Conservation (phyloP, 2,113 vertebrate species). For the Origma solitaria region DNA sequence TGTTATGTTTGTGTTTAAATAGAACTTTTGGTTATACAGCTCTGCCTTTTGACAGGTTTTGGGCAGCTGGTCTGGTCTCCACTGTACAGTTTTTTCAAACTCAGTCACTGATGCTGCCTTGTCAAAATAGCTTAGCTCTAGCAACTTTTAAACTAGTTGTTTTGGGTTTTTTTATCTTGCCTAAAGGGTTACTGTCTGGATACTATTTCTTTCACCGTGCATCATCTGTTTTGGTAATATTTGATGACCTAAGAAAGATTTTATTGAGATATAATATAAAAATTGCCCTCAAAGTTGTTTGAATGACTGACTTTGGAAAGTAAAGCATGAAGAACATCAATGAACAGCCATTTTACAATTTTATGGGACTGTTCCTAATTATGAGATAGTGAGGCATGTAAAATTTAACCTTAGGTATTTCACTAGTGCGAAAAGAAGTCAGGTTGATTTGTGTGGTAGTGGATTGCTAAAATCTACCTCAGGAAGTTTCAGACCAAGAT, state of each 20-base stretch:
- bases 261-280: not conserved
- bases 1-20: not conserved
- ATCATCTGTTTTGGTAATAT: not conserved
- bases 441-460: not conserved
- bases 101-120: not conserved
- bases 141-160: not conserved
- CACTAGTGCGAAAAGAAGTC: not conserved
- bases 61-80: not conserved
- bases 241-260: not conserved
- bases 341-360: not conserved
- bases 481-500: not conserved
- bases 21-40: not conserved
- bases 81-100: not conserved
- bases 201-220: not conserved
- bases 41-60: not conserved
- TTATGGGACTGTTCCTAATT: not conserved
- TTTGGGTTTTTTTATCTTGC: not conserved
- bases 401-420: not conserved
- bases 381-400: not conserved
- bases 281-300: not conserved
- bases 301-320: not conserved
- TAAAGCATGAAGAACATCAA: not conserved
- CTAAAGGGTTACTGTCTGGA: not conserved
- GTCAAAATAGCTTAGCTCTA: not conserved
- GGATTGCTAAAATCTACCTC: not conserved